Evolutionary conservation across 1,140 invertebrate species (phyloP).

Genomic region (Tetramorium alpestre): DNA sequence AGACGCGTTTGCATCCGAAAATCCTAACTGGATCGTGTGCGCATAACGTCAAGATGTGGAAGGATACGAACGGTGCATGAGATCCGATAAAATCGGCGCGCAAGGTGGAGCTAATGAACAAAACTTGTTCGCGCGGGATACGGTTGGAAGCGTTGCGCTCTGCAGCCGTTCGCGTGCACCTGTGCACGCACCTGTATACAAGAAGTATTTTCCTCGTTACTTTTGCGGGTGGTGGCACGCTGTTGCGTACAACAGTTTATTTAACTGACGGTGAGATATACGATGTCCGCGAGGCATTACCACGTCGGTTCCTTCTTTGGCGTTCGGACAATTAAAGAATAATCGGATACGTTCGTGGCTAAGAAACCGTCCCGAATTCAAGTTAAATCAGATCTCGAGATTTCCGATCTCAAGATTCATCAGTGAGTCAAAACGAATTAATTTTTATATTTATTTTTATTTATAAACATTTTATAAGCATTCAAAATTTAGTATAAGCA

Average conservation of each 20-base stretch:
- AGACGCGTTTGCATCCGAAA: slow-evolving; percentile 22
- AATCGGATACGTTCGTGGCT: not conserved
- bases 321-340: slow-evolving; percentile 5
- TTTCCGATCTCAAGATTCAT: not conserved
- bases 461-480: too few relatives aligned
- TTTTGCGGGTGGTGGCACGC: slow-evolving; percentile 56
- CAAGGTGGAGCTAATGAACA: slow-evolving; percentile 76
- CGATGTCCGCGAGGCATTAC: slow-evolving; percentile 56
- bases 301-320: slow-evolving; percentile 65
- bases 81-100: slow-evolving; percentile 77
- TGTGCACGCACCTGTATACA: slow-evolving; percentile 34
- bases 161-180: slow-evolving; percentile 13
- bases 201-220: slow-evolving; percentile 31
- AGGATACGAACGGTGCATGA: slow-evolving; percentile 68
- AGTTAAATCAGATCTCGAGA: not conserved
- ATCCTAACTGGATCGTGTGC: not conserved
- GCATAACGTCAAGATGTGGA: slow-evolving; percentile 46
- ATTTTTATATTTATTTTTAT: not conserved
- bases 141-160: slow-evolving; percentile 14
- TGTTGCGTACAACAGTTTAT: slow-evolving; percentile 57
- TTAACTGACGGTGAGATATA: slow-evolving; percentile 80
- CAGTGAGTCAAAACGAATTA: not conserved
- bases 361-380: not conserved
- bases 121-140: slow-evolving; percentile 68
- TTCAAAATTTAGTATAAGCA: too few relatives aligned